phyloP scores from a whole-genome alignment of 2,888 invertebrate species.

The Dorcus parallelipipedus region DNA sequence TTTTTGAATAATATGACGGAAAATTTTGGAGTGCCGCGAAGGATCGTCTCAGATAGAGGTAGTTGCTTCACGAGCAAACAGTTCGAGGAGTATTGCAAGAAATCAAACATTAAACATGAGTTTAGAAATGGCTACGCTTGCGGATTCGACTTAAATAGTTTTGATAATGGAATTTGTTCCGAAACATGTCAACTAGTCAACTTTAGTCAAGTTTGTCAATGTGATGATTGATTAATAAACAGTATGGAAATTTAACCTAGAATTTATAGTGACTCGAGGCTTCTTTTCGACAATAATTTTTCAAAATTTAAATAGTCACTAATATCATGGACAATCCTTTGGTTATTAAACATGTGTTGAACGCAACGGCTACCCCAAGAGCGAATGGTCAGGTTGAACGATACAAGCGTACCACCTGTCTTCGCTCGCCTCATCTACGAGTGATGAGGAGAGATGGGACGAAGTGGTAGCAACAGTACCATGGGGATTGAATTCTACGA shows the following conservation, averaged over 20 bases:
- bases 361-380: slow-evolving; percentile 14
- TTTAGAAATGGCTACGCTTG: too few relatives aligned
- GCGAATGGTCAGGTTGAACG: slow-evolving; percentile 18
- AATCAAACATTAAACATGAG: slow-evolving; percentile 8
- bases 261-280: too few relatives aligned
- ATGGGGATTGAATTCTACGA: slow-evolving; percentile 6
- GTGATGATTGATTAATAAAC: too few relatives aligned
- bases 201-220: too few relatives aligned
- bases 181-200: too few relatives aligned
- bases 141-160: too few relatives aligned
- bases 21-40: slow-evolving; percentile 23
- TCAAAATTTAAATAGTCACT: too few relatives aligned
- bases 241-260: too few relatives aligned
- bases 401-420: slow-evolving; percentile 9
- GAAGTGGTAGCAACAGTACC: background rate
- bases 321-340: too few relatives aligned
- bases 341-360: background rate
- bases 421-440: background rate
- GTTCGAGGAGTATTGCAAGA: slow-evolving; percentile 13
- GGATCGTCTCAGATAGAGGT: slow-evolving; percentile 22
- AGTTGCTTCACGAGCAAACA: slow-evolving; percentile 18
- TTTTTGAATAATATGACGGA: slow-evolving; percentile 17
- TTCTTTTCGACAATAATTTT: too few relatives aligned
- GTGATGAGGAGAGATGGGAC: slow-evolving; percentile 1
- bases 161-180: too few relatives aligned